Evolutionary conservation across 64 coral and sea anemone genomes (phyloP).

Genomic region (Cladopsammia gracilis): DNA sequence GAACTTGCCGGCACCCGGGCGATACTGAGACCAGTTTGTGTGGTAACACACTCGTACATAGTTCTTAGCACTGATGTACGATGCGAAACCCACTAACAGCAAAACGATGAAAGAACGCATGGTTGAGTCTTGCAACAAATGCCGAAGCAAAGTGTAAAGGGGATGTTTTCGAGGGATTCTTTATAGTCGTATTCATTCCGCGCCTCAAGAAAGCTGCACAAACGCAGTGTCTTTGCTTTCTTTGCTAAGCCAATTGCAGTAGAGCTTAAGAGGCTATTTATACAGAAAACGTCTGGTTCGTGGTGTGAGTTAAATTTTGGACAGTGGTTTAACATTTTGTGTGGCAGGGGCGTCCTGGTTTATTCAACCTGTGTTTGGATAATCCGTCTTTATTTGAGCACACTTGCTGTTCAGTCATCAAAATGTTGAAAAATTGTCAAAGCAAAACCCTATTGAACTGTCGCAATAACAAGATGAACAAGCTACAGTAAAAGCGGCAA

Average conservation of each 20-base stretch:
- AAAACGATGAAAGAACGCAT: conserved; percentile 33
- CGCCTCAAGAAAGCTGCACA: background rate
- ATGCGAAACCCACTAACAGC: conserved; percentile 55
- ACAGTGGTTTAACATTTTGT: background rate
- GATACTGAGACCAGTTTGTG: conserved; percentile 81
- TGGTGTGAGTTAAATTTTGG: background rate
- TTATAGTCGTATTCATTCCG: background rate
- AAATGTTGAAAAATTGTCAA: no score
- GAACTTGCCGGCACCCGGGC: conserved; percentile 61
- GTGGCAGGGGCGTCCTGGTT: background rate
- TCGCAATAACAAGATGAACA: no score
- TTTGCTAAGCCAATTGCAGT: background rate
- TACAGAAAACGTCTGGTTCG: background rate
- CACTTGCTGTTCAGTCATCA: background rate
- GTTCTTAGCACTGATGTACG: conserved; percentile 21
- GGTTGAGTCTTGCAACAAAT: background rate
- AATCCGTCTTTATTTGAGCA: background rate
- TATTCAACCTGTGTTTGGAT: conserved; percentile 3
- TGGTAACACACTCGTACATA: conserved; percentile 79
- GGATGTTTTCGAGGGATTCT: background rate
- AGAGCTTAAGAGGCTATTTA: no score
- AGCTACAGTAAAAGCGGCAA: no score
- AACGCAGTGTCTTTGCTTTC: background rate
- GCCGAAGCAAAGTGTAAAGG: background rate
- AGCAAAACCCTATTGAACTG: no score